These are phyloP conservation scores for Hyperoplus lanceolatus DNA, from an alignment of 2,797 vertebrate species.

Conservation along the genomic window DNA sequence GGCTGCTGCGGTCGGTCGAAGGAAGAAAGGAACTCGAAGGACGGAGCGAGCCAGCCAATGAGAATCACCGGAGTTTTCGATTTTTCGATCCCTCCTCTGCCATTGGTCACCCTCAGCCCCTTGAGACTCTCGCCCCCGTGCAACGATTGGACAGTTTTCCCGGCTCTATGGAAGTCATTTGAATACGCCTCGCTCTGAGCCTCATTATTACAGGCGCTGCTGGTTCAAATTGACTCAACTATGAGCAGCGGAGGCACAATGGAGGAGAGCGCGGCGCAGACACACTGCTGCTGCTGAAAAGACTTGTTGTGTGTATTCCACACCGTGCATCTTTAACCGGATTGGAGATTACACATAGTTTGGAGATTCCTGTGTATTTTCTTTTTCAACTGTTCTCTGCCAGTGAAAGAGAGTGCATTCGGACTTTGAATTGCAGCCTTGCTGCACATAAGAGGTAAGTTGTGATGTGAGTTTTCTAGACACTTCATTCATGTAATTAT, in stretches of 20 bases:
- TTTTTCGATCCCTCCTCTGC: conserved; percentile 35
- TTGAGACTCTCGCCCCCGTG: conserved; percentile 19
- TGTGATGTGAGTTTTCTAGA: background rate
- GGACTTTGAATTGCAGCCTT: conserved; percentile 37
- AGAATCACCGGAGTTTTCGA: conserved; percentile 60
- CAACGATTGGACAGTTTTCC: conserved; percentile 77
- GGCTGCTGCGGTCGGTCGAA: conserved; percentile 20
- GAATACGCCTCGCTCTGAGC: conserved; percentile 77
- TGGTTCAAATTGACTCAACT: conserved; percentile 62
- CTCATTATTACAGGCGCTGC: conserved; percentile 43
- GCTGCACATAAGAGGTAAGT: conserved; percentile 57
- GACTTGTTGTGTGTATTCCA: conserved; percentile 1
- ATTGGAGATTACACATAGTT: conserved; percentile 1
- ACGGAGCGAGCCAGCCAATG: conserved; percentile 74
- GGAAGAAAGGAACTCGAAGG: conserved; percentile 49
- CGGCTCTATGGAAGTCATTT: conserved; percentile 79
- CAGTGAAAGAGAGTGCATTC: conserved; percentile 17
- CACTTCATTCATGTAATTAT: background rate
- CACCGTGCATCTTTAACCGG: background rate
- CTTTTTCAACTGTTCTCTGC: background rate
- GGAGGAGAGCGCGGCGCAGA: conserved; percentile 38
- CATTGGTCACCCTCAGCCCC: conserved; percentile 66
- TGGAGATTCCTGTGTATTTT: conserved; percentile 20
- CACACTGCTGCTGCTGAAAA: conserved; percentile 33
- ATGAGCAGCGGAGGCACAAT: conserved; percentile 53